These are phyloP conservation scores for Cerastis rubricosa DNA, from an alignment of 2,888 invertebrate genomes.

Conservation along the genomic window DNA sequence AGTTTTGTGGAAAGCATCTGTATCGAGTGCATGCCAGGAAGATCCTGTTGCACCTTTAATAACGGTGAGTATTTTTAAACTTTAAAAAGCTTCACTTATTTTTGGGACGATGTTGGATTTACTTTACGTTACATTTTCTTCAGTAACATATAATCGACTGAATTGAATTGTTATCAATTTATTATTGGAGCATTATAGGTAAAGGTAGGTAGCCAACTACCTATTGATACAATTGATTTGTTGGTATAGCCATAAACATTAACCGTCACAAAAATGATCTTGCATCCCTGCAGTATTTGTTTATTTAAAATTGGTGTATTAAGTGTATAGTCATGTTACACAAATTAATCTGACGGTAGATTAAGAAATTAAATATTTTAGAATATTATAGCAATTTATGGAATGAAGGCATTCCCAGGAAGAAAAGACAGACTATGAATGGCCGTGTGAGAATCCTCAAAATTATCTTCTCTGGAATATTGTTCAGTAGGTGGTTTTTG, in stretches of 20 bases:
- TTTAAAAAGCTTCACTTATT: slow-evolving; percentile 50
- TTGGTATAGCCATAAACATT: neutral
- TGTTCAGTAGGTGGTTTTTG: neutral
- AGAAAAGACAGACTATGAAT: neutral
- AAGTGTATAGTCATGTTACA: neutral
- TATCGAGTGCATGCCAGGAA: slow-evolving; percentile 81
- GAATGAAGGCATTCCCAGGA: neutral
- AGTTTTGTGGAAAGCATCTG: slow-evolving; percentile 86
- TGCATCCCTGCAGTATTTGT: neutral
- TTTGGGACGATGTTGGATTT: slow-evolving; percentile 35
- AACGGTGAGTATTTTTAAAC: slow-evolving; percentile 85
- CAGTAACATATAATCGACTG: neutral
- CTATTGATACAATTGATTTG: neutral
- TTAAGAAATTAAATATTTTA: neutral
- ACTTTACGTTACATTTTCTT: slow-evolving; percentile 15
- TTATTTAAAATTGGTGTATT: neutral
- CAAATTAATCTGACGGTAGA: neutral
- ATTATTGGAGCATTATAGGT: neutral
- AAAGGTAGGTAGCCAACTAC: neutral
- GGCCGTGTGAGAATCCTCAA: neutral
- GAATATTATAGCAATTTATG: neutral
- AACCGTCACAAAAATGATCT: neutral
- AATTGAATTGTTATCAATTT: slow-evolving; percentile 25
- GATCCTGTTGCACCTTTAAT: slow-evolving; percentile 88
- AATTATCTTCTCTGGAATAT: neutral